A percentile compares a stretch with the other conserved stretches of the same genome.
Evolutionary conservation across 1,140 invertebrate species (phyloP).

Genomic region (Papilio helenus): DNA sequence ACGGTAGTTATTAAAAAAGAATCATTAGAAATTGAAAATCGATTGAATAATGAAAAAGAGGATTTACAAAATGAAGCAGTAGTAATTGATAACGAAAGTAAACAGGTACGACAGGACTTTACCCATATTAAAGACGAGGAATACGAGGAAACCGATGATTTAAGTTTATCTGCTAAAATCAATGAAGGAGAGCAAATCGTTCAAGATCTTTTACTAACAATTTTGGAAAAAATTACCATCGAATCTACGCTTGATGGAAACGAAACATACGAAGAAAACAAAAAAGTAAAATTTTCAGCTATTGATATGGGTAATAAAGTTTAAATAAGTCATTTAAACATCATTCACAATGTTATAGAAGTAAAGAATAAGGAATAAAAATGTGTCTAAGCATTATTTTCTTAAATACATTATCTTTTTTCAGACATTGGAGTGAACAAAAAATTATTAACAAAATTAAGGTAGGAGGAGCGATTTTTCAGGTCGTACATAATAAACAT

Average conservation of each 20-base stretch:
- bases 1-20: neutral
- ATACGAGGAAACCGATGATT: neutral
- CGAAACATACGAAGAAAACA: constrained; percentile 42
- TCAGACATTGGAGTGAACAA: neutral
- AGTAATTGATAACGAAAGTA: neutral
- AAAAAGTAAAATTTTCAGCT: constrained; percentile 71
- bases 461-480: neutral
- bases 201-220: neutral
- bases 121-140: neutral
- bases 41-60: constrained; percentile 8
- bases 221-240: neutral
- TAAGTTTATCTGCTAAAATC: neutral
- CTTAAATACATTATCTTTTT: neutral
- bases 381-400: neutral
- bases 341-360: neutral
- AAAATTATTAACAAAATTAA: neutral
- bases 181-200: neutral
- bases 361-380: no score
- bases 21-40: constrained; percentile 1
- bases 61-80: constrained; percentile 13
- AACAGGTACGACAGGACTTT: constrained; percentile 38
- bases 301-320: constrained; percentile 64
- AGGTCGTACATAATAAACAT: neutral
- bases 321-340: constrained; percentile 39
- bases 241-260: neutral